These are phyloP conservation scores for Drosophila littoralis DNA, from an alignment of 1,140 invertebrate species.

Conservation along the genomic window DNA sequence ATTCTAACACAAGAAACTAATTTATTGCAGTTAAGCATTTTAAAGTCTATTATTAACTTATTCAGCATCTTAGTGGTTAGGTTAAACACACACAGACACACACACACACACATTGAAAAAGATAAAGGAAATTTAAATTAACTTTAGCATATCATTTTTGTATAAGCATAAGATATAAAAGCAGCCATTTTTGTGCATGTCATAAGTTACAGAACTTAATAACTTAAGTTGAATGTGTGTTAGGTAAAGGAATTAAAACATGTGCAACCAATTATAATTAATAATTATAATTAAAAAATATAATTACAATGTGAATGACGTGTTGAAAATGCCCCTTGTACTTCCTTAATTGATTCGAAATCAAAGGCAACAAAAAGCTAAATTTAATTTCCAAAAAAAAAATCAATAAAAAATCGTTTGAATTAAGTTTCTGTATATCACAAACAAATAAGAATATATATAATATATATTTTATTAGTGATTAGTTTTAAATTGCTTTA, in stretches of 20 bases:
- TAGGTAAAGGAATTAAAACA: slow-evolving; percentile 41
- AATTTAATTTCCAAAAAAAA: slow-evolving; percentile 48
- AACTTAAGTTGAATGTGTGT: slow-evolving; percentile 59
- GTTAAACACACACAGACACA: slow-evolving; percentile 54
- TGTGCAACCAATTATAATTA: slow-evolving; percentile 47
- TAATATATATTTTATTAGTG: slow-evolving; percentile 30
- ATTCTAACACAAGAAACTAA: slow-evolving; percentile 60
- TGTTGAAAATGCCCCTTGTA: slow-evolving; percentile 61
- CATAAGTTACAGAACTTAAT: slow-evolving; percentile 56
- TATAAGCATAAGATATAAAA: slow-evolving; percentile 46
- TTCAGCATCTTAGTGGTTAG: slow-evolving; percentile 72
- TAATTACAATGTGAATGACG: slow-evolving; percentile 24
- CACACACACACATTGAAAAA: slow-evolving; percentile 32
- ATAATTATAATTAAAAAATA: slow-evolving; percentile 16
- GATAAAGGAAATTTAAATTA: slow-evolving; percentile 39
- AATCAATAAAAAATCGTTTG: slow-evolving; percentile 32
- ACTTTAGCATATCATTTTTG: slow-evolving; percentile 75
- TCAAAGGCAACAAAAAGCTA: slow-evolving; percentile 59
- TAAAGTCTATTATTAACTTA: slow-evolving; percentile 76
- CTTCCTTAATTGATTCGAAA: slow-evolving; percentile 80
- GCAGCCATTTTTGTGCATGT: slow-evolving; percentile 54
- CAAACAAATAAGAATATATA: slow-evolving; percentile 8
- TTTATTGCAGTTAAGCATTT: slow-evolving; percentile 77
- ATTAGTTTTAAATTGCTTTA: slow-evolving; percentile 49
- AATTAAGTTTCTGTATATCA: slow-evolving; percentile 49